These are phyloP conservation scores for Cryptus armator DNA, from an alignment of 2,888 invertebrate species.

Conservation along the genomic window DNA sequence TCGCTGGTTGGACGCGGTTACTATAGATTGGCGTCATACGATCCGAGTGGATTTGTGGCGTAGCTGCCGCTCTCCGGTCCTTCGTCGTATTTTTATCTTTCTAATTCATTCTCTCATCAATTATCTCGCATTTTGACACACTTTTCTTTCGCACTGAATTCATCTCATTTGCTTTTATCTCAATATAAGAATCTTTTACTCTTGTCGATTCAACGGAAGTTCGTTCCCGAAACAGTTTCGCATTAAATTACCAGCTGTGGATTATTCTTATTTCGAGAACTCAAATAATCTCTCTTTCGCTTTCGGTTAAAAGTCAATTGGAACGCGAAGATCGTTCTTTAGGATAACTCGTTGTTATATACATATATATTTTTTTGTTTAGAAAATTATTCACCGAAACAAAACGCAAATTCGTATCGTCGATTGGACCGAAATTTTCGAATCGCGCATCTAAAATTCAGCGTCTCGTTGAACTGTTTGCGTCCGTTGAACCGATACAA, in stretches of 20 bases:
- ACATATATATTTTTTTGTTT: not conserved
- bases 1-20: not conserved
- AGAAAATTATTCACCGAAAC: not conserved
- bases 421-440: not conserved
- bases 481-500: conserved; percentile 44
- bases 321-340: not conserved
- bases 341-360: not conserved
- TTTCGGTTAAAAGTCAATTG: not conserved
- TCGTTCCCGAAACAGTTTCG: conserved; percentile 13
- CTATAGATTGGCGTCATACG: not conserved
- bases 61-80: conserved; percentile 17
- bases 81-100: conserved; percentile 25
- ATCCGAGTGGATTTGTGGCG: conserved; percentile 7
- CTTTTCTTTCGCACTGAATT: conserved; percentile 1
- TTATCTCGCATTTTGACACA: conserved; percentile 26
- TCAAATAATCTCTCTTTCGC: not conserved
- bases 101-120: conserved; percentile 40
- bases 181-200: conserved; percentile 31
- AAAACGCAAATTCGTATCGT: not conserved
- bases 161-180: conserved; percentile 54
- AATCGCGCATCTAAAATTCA: not conserved
- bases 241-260: conserved; percentile 23
- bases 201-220: conserved; percentile 35
- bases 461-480: conserved; percentile 1
- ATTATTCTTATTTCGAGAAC: conserved; percentile 12